Evolutionary conservation across 2,888 invertebrate species (phyloP), one percentile per base, ranked within the genome.

Genomic region (Ellobium chinense): DNA sequence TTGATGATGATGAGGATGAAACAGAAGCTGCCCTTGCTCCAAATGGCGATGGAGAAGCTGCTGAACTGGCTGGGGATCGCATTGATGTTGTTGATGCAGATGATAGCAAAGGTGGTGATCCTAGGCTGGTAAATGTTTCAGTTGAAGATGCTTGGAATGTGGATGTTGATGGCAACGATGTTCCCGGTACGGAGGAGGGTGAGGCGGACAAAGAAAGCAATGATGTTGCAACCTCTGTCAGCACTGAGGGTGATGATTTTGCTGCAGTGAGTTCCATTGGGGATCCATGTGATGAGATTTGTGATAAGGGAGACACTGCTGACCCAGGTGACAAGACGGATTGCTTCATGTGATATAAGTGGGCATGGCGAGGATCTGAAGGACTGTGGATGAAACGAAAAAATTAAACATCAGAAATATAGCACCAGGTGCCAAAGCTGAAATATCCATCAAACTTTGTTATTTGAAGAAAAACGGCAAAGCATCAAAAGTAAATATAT

Each of bases 181-280:
- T 24, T 27, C 54, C 31, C 4, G 69, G 34, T n/a, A 56, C 31
- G 31, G 54, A 39, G 12, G n/a, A 21, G 7, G 31, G 21, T 21
- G 69, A 9, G 21, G 69, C 29, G 14, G 72, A 72, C 24, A 60
- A 27, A n/a, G 72, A 58, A 36, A 60, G 72, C 21, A 72, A 5
- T 4, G 60, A 60, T 0, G 72, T 24, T 60, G 72, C 72, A 18
- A 5, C 37, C 12, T 72, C 72, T 60, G 60, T 72, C 9, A 72
- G 37, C 60, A 72, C 36, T 14, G 31, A n/a, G 14, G 72, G 72
- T 72, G 72, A 72, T n/a, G 60, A 56, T 58, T 60, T 72, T 4
- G 18, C 36, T 1, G 34, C 9, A 56, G 58, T 58, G 58, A 27
- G 34, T 56, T 58, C 58, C 18, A 46, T n/a, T 18, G 72, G 60